Conservation (phyloP, 2,113 vertebrate species). For the Solenodon paradoxus region DNA sequence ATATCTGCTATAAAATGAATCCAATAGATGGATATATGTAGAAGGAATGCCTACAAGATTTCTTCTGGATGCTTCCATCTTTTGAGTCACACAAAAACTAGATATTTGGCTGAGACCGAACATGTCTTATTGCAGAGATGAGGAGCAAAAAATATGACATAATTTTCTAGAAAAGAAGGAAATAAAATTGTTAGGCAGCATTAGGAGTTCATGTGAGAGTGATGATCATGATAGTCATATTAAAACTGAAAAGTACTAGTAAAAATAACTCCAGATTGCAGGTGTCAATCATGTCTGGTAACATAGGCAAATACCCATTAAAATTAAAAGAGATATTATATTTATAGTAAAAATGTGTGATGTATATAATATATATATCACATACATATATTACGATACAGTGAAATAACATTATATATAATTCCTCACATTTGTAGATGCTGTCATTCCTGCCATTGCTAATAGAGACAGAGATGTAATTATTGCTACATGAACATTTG, state of each 20-base stretch:
- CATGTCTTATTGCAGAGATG: neutral
- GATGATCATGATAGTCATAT: neutral
- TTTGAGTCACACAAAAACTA: neutral
- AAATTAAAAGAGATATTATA: neutral
- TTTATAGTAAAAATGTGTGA: neutral
- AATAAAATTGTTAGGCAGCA: neutral
- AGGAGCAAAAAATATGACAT: neutral
- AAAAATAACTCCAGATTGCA: neutral
- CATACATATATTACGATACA: neutral
- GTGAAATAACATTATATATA: neutral
- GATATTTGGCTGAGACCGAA: neutral
- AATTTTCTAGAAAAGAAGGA: neutral
- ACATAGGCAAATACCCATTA: neutral
- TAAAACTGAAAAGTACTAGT: neutral
- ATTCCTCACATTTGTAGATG: too few relatives aligned
- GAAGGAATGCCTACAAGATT: neutral
- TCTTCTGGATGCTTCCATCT: neutral
- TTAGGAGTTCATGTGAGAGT: neutral
- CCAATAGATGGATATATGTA: neutral
- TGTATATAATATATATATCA: neutral
- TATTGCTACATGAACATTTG: neutral
- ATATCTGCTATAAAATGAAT: neutral
- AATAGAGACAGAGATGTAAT: neutral
- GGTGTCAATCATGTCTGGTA: neutral
- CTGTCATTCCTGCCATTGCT: neutral